Evolutionary conservation across 2,888 invertebrate genomes (phyloP).

Genomic region (Mactromeris polynyma): DNA sequence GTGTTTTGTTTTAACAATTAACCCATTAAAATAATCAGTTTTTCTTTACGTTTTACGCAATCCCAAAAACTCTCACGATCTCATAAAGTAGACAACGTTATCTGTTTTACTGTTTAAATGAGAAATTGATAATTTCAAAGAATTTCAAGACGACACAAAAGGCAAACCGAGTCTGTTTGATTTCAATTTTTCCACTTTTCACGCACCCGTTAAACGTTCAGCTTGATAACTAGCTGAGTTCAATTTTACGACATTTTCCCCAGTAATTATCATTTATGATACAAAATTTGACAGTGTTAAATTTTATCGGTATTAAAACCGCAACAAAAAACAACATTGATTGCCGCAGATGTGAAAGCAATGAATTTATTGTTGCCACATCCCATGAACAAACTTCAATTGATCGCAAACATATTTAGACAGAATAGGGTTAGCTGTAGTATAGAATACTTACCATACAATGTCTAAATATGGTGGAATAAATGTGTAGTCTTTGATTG

Average conservation of each 20-base stretch:
- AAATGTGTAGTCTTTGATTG: too few species aligned
- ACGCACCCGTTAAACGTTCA: constrained; percentile 1
- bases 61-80: background rate
- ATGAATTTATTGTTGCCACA: background rate
- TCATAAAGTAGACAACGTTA: background rate
- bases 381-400: too few species aligned
- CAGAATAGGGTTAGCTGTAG: too few species aligned
- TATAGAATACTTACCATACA: too few species aligned
- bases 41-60: background rate
- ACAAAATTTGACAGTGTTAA: constrained; percentile 37
- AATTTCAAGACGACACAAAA: background rate
- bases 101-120: background rate
- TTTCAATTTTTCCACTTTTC: background rate
- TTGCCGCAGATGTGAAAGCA: background rate
- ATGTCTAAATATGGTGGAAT: too few species aligned
- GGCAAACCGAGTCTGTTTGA: background rate
- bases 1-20: background rate
- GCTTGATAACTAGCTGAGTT: background rate
- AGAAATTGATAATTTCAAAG: background rate
- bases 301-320: constrained; percentile 35
- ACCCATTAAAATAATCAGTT: constrained; percentile 4
- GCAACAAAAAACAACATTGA: background rate
- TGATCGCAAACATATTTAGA: too few species aligned
- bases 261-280: constrained; percentile 34
- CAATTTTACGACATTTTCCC: constrained; percentile 1